phyloP scores from a whole-genome alignment of 2,797 vertebrate species.

The Enteromius viviparus region DNA sequence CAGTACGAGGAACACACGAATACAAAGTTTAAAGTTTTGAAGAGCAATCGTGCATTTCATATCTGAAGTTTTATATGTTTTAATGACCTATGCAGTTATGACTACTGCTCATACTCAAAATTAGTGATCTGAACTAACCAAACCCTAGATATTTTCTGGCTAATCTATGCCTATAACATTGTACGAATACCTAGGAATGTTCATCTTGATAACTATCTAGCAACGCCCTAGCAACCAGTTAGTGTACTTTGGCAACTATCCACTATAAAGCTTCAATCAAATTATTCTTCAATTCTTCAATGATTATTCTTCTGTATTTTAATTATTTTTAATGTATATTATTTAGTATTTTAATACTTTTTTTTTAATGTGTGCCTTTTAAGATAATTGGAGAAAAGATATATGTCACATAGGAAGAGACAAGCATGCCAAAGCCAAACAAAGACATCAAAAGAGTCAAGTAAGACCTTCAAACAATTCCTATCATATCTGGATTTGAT shows the following conservation, averaged over 20 bases:
- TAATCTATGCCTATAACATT: not conserved
- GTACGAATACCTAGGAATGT: not conserved
- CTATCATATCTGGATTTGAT: not conserved
- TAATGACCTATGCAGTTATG: not conserved
- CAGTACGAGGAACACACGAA: not conserved
- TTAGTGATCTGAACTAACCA: not conserved
- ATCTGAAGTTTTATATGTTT: not conserved
- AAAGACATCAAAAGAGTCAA: not conserved
- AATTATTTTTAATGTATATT: not conserved
- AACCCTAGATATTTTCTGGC: not conserved
- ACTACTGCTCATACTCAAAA: not conserved
- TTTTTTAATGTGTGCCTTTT: not conserved
- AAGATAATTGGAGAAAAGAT: constrained; percentile 11
- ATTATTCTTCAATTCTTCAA: not conserved
- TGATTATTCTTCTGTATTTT: not conserved
- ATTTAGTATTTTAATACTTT: not conserved
- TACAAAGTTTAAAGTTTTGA: not conserved
- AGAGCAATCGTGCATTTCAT: not conserved
- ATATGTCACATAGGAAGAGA: constrained; percentile 28
- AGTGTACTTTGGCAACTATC: not conserved
- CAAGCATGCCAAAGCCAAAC: constrained; percentile 7
- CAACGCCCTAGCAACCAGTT: not conserved
- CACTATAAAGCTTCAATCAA: not conserved
- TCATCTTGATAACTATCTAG: too few species aligned
- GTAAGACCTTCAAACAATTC: not conserved